phyloP scores from a whole-genome alignment of 2,797 vertebrate genomes.

The Muraenolepis orangiensis region DNA sequence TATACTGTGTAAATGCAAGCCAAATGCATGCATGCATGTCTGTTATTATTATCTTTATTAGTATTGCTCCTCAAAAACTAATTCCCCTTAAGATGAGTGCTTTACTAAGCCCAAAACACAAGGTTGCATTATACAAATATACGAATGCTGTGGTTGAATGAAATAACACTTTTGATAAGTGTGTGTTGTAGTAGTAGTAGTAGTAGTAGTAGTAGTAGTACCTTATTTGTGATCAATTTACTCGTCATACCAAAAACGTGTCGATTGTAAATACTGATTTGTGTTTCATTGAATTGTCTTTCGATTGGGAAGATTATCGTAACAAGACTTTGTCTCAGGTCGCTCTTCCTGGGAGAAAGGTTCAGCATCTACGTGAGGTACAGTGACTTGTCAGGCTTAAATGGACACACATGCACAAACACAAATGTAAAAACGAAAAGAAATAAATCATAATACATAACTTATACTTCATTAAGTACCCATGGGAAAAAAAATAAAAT shows the following conservation, averaged over 20 bases:
- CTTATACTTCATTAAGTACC: slow-evolving; percentile 90
- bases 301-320: slow-evolving; percentile 45
- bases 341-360: slow-evolving; percentile 56
- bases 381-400: slow-evolving; percentile 85
- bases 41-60: slow-evolving; percentile 24
- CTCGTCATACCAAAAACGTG: slow-evolving; percentile 27
- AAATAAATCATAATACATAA: slow-evolving; percentile 95
- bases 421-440: slow-evolving; percentile 65
- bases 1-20: slow-evolving; percentile 53
- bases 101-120: slow-evolving; percentile 42
- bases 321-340: slow-evolving; percentile 65
- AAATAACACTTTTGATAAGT: slow-evolving; percentile 29
- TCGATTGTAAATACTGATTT: slow-evolving; percentile 8
- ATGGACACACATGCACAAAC: slow-evolving; percentile 84
- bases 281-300: slow-evolving; percentile 34
- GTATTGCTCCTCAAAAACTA: slow-evolving; percentile 42
- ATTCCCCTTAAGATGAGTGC: slow-evolving; percentile 36
- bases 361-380: slow-evolving; percentile 87
- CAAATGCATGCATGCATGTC: slow-evolving; percentile 58
- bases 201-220: slow-evolving; percentile 48
- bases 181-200: too few species aligned
- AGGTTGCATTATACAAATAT: slow-evolving; percentile 49
- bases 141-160: slow-evolving; percentile 49
- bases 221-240: slow-evolving; percentile 39
- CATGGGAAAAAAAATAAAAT: slow-evolving; percentile 96